These are phyloP conservation scores for Lepidochrysops patricia DNA, from an alignment of 2,888 invertebrate genomes.

Conservation along the genomic window DNA sequence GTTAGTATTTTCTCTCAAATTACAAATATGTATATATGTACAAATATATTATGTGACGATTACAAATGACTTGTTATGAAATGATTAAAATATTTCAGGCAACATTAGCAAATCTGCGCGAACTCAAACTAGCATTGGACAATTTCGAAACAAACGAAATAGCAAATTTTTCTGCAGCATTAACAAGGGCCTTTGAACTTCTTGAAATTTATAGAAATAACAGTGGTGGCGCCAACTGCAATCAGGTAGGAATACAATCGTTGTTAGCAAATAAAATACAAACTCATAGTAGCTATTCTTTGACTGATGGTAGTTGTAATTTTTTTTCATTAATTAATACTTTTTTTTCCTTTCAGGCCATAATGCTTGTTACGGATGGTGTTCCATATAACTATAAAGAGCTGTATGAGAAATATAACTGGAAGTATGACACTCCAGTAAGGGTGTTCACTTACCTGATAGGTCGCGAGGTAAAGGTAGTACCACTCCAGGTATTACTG, in stretches of 20 bases:
- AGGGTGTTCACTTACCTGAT: constrained; percentile 98
- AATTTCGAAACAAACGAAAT: constrained; percentile 88
- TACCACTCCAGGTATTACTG: constrained; percentile 74
- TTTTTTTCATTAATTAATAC: background rate
- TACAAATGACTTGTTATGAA: background rate
- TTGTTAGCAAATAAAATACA: too few species aligned
- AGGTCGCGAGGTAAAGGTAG: constrained; percentile 86
- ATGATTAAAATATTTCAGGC: constrained; percentile 73
- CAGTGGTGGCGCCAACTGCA: constrained; percentile 78
- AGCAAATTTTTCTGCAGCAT: constrained; percentile 93
- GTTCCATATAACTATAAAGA: constrained; percentile 95
- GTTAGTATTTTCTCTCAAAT: constrained; percentile 56
- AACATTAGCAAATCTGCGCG: constrained; percentile 87
- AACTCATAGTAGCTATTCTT: background rate
- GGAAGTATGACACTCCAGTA: constrained; percentile 87
- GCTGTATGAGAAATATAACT: constrained; percentile 93
- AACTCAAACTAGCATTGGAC: constrained; percentile 86
- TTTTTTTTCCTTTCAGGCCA: constrained; percentile 80
- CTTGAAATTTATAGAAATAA: constrained; percentile 79
- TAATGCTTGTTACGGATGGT: constrained; percentile 99
- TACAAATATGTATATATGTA: too few species aligned
- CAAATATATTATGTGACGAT: background rate
- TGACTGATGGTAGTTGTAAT: background rate
- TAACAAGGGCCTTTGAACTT: constrained; percentile 92
- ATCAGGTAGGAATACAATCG: constrained; percentile 43